Percentiles rank a stretch among this genome's conserved stretches.
These are phyloP conservation scores for Creontiades dilutus DNA, from an alignment of 2,888 invertebrate species.

Conservation along the genomic window DNA sequence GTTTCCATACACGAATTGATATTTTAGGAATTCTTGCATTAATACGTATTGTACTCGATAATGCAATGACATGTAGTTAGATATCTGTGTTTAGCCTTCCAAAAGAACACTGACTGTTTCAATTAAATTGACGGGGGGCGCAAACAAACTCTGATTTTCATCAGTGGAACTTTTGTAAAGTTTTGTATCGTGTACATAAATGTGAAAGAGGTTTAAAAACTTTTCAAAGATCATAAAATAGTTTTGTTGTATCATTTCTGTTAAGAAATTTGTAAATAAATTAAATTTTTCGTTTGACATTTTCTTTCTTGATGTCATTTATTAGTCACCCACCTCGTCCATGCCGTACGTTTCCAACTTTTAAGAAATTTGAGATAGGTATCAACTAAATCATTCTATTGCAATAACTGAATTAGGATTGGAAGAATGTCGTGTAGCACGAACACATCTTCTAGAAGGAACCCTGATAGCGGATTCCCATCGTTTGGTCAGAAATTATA, in stretches of 20 bases:
- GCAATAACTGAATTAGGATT: too few species aligned
- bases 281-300: constrained; percentile 37
- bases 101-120: constrained; percentile 45
- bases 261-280: constrained; percentile 50
- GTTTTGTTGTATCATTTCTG: constrained; percentile 45
- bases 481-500: too few species aligned
- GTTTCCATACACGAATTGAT: neutral
- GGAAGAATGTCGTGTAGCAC: too few species aligned
- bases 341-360: too few species aligned
- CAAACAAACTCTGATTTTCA: constrained; percentile 16
- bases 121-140: constrained; percentile 1
- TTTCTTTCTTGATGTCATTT: neutral
- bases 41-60: neutral
- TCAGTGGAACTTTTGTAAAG: constrained; percentile 49
- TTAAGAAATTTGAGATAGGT: too few species aligned
- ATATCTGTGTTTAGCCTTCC: constrained; percentile 53
- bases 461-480: too few species aligned
- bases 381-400: too few species aligned
- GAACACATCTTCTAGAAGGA: too few species aligned
- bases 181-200: constrained; percentile 59
- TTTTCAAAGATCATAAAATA: constrained; percentile 19
- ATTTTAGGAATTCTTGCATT: neutral
- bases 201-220: constrained; percentile 19
- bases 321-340: neutral
- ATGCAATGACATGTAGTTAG: neutral